phyloP scores from a whole-genome alignment of 2,888 invertebrate species.

The Orchesella flavescens region DNA sequence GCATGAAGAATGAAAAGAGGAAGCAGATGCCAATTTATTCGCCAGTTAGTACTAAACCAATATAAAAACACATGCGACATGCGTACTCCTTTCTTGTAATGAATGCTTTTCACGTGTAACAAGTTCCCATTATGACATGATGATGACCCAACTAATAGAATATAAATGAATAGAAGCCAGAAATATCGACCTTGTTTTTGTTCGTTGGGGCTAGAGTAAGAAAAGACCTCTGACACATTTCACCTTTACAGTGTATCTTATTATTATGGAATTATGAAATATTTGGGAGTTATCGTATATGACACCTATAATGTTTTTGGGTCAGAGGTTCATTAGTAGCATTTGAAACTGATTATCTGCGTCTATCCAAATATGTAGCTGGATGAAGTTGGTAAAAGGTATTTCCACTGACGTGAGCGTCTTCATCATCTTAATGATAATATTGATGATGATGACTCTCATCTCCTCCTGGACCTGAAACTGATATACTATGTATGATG shows the following conservation, averaged over 20 bases:
- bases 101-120: too few species aligned
- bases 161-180: too few species aligned
- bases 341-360: background rate
- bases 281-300: background rate
- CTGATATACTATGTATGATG: background rate
- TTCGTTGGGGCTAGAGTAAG: background rate
- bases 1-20: too few species aligned
- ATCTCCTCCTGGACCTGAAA: background rate
- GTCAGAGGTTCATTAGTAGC: constrained; percentile 46
- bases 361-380: background rate
- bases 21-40: too few species aligned
- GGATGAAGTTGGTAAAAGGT: background rate
- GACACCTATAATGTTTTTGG: constrained; percentile 4
- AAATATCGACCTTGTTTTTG: background rate
- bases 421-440: background rate
- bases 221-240: background rate
- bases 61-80: too few species aligned
- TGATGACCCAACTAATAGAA: too few species aligned
- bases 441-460: background rate
- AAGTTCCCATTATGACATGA: too few species aligned
- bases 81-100: too few species aligned
- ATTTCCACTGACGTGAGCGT: constrained; percentile 47
- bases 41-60: too few species aligned
- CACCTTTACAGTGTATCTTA: background rate
- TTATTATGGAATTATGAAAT: background rate